Evolutionary conservation across 2,797 vertebrate genomes (phyloP).

Genomic region (Gorsachius magnificus): DNA sequence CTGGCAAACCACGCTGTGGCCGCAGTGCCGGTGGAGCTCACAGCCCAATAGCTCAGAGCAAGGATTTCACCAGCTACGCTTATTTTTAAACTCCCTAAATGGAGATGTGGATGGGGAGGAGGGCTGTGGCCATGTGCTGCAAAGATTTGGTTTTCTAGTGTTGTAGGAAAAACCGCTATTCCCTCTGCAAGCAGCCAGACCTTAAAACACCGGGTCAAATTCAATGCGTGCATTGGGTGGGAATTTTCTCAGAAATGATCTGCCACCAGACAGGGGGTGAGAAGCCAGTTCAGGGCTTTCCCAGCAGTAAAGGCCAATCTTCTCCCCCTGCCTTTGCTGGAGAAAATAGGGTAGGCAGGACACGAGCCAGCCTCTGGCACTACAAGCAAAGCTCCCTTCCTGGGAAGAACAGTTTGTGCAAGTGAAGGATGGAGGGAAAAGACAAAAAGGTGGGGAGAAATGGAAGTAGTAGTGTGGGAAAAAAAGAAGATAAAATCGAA

Average conservation of each 20-base stretch:
- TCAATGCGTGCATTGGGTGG: neutral
- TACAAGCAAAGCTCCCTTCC: neutral
- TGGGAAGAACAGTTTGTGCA: neutral
- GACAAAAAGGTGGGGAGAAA: neutral
- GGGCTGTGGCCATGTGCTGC: accelerated
- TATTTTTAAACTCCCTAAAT: neutral
- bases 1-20: neutral
- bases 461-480: neutral
- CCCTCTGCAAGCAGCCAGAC: neutral
- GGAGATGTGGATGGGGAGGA: neutral
- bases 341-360: neutral
- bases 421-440: neutral
- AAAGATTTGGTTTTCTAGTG: neutral
- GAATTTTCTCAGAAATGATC: neutral
- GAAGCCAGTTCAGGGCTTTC: neutral
- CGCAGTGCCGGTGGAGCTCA: neutral
- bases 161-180: neutral
- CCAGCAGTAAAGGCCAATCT: neutral
- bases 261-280: neutral
- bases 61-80: neutral
- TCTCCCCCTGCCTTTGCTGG: accelerated
- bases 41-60: neutral
- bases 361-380: neutral
- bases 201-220: accelerated
- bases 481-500: neutral